Conservation (phyloP, 2,888 invertebrate genomes). For the Eilema sororculum region DNA sequence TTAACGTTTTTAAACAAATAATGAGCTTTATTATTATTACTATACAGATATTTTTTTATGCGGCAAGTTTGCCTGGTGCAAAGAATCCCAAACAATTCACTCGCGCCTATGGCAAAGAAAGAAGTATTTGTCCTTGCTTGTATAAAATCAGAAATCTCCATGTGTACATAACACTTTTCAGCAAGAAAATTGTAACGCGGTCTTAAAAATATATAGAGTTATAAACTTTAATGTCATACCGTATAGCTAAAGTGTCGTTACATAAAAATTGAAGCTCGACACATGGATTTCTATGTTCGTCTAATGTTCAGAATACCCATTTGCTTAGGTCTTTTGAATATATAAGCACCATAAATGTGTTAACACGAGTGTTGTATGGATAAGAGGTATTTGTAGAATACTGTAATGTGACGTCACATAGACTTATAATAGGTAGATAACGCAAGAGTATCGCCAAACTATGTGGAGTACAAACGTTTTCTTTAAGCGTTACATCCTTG, state of each 20-base stretch:
- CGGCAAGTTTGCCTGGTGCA: no score
- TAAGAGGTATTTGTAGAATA: background rate
- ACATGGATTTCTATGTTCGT: background rate
- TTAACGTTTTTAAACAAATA: no score
- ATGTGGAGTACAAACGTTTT: no score
- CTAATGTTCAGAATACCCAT: background rate
- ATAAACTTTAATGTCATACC: slow-evolving; percentile 30
- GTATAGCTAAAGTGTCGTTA: slow-evolving; percentile 11
- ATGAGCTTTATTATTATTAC: no score
- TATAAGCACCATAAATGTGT: background rate
- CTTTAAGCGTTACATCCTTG: no score
- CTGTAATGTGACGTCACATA: background rate
- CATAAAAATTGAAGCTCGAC: slow-evolving; percentile 17
- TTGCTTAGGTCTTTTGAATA: background rate
- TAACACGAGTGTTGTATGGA: background rate
- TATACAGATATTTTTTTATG: no score
- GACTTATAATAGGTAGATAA: background rate
- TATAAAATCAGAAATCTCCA: no score
- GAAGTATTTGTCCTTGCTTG: no score
- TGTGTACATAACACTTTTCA: background rate
- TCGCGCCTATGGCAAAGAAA: no score
- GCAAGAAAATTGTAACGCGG: slow-evolving; percentile 8
- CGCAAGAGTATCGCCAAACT: no score
- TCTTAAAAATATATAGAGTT: slow-evolving; percentile 31
- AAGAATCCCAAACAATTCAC: no score